A percentile compares a stretch with the other conserved stretches of the same genome.
Conservation (phyloP, 2,113 vertebrate species). For the Leucopternis melanops region DNA sequence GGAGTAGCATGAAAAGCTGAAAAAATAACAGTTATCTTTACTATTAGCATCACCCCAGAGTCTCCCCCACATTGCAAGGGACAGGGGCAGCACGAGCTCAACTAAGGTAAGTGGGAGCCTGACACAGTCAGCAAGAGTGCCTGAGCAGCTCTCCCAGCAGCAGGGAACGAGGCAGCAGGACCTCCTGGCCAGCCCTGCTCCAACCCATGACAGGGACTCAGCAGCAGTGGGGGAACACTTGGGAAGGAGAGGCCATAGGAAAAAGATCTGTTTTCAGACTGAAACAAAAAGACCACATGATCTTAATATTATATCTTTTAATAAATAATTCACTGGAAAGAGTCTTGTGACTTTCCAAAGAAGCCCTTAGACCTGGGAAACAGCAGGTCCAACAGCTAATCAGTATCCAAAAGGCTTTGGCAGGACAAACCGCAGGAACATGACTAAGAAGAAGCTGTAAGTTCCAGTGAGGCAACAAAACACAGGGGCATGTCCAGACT, state of each 20-base stretch:
- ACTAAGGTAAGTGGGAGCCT: neutral
- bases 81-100: neutral
- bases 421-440: neutral
- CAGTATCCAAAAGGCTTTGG: neutral
- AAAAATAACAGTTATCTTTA: constrained; percentile 44
- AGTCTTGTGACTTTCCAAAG: constrained; percentile 37
- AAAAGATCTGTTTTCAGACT: constrained; percentile 25
- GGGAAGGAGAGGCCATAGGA: neutral
- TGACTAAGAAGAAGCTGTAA: constrained; percentile 24
- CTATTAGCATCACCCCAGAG: neutral
- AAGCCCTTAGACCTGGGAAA: neutral
- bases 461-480: constrained; percentile 38
- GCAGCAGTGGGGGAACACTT: neutral
- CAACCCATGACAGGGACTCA: accelerated
- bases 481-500: constrained; percentile 10
- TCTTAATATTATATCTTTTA: constrained; percentile 17
- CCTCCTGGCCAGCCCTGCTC: neutral
- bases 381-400: neutral
- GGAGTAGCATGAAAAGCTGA: constrained; percentile 95
- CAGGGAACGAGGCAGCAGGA: accelerated
- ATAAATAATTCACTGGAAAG: constrained; percentile 40
- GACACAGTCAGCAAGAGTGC: neutral
- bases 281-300: constrained; percentile 7
- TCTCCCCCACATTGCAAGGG: neutral
- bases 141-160: neutral